Evolutionary conservation across 2,797 vertebrate species (phyloP).

Genomic region (Ficedula albicollis): DNA sequence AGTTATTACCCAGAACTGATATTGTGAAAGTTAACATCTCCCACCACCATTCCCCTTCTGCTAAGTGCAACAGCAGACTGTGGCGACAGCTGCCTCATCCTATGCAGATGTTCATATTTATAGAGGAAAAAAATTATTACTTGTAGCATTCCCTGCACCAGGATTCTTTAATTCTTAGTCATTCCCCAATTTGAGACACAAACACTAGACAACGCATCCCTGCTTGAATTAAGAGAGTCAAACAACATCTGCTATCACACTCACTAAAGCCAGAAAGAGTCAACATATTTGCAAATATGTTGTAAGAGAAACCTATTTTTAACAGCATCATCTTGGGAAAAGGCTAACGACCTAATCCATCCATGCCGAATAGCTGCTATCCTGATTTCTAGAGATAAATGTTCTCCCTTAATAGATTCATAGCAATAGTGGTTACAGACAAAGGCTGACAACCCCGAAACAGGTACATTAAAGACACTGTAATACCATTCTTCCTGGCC

Average conservation of each 20-base stretch:
- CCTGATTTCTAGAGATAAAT: neutral
- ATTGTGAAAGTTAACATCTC: neutral
- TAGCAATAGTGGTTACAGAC: neutral
- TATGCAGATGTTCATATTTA: conserved; percentile 17
- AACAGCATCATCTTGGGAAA: neutral
- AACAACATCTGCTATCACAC: conserved; percentile 6
- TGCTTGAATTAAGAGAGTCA: neutral
- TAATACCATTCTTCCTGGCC: neutral
- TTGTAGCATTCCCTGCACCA: neutral
- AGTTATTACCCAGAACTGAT: neutral
- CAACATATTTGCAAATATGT: conserved; percentile 1
- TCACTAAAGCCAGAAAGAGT: neutral
- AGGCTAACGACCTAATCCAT: neutral
- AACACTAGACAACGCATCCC: neutral
- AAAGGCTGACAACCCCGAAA: neutral
- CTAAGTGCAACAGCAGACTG: neutral
- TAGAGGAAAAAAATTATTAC: neutral
- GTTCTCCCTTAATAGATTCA: neutral
- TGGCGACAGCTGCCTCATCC: neutral
- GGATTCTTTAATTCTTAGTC: conserved; percentile 31
- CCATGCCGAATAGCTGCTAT: neutral
- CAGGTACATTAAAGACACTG: neutral
- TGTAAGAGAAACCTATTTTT: neutral
- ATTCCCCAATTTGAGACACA: neutral
- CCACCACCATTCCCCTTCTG: neutral